Evolutionary conservation across 2,888 invertebrate genomes (phyloP), one percentile per base, ranked within the genome.

Genomic region (Drosophila macrothrix): DNA sequence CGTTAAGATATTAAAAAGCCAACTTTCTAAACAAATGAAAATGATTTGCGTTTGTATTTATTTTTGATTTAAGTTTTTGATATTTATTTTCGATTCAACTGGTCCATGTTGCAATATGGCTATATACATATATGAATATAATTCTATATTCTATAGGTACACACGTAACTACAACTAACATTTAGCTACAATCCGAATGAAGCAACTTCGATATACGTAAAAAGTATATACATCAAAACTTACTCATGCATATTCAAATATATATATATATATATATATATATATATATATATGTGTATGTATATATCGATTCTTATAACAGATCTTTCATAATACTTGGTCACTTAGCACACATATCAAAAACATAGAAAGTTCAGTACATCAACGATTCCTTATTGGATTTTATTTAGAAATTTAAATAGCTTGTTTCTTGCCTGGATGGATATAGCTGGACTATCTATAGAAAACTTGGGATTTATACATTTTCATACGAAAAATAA

Each of bases 61-160:
- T n/a, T 41, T 35, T 60, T 43, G 22, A 46, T 46, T 43, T 16
- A 6, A 22, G 4, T 46, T 56, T 56, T 41, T 31, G 3, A 19
- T 28, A n/a, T 10, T 31, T 43, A 31, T 58, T n/a, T 56, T 41
- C 16, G n/a, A 29, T 28, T 56, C 22, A 35, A 55, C 37, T 56
- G 56, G 28, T 56, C 56, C 56, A 59, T 35, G 33, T 19, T n/a
- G 16, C 10, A 10, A 25, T 25, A 28, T 28, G 16, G 19, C 28
- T 31, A 22, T 31, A 19, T 1, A 9, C 25, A 39, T 52, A 29
- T 52, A 52, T 43, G 12, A 22, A 25, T 46, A 46, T 10, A 16
- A 29, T 6, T n/a, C 37, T 65, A 35, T 61, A 22, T n/a, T n/a
- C n/a, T n/a, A n/a, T n/a, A 28, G 71, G 71, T 71, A 71, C 71